Conservation (phyloP, 2,888 invertebrate species). For the Catonia carolina region DNA sequence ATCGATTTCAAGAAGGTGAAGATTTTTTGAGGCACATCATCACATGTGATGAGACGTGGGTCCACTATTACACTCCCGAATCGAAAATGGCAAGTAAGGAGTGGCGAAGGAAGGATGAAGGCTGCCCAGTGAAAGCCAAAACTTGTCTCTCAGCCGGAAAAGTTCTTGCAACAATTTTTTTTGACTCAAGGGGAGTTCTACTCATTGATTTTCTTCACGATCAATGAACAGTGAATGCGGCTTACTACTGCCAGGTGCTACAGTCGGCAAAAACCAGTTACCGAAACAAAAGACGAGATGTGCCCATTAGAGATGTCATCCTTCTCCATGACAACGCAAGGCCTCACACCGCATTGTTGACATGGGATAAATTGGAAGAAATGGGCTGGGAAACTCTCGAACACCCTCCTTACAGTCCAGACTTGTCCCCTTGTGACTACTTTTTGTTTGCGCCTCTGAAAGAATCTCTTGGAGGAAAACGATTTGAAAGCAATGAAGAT, state of each 20-base stretch:
- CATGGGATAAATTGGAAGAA: constrained; percentile 17
- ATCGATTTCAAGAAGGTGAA: too few species aligned
- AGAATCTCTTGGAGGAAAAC: constrained; percentile 17
- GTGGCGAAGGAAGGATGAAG: not conserved
- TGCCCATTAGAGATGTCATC: not conserved
- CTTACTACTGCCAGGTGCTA: too few species aligned
- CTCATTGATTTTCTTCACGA: too few species aligned
- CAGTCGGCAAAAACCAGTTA: too few species aligned
- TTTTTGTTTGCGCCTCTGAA: constrained; percentile 7
- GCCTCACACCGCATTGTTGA: constrained; percentile 18
- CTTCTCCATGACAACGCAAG: constrained; percentile 23
- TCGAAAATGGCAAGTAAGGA: not conserved
- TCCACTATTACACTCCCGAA: not conserved
- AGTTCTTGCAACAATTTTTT: too few species aligned
- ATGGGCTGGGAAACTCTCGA: constrained; percentile 18
- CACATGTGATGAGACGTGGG: not conserved
- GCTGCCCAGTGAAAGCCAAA: not conserved
- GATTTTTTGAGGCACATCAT: too few species aligned
- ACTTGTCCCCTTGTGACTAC: constrained; percentile 1
- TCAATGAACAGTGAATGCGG: too few species aligned
- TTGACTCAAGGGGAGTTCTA: too few species aligned
- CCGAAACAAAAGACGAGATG: too few species aligned
- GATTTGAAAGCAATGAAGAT: constrained; percentile 27
- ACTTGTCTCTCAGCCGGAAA: not conserved
- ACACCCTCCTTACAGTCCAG: constrained; percentile 17